These are phyloP conservation scores for Phlogophora meticulosa DNA, from an alignment of 2,888 invertebrate species.

Conservation along the genomic window DNA sequence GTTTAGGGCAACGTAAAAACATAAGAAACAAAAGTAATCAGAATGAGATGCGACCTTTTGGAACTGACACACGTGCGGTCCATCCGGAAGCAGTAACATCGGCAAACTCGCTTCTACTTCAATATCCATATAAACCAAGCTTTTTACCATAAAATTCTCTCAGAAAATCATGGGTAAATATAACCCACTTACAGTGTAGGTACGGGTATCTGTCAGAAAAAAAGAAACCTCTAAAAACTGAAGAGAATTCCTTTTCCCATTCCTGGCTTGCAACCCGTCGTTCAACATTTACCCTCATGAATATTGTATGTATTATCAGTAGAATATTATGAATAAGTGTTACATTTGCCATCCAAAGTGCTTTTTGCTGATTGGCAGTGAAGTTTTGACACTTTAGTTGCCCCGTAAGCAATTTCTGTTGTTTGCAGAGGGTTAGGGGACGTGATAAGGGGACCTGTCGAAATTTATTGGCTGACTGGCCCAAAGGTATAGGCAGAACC, in stretches of 20 bases:
- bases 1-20: too few species aligned
- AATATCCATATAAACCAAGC: background rate
- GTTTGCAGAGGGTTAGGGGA: background rate
- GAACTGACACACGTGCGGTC: too few species aligned
- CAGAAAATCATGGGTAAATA: constrained; percentile 37
- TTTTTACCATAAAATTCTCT: constrained; percentile 5
- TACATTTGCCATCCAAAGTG: constrained; percentile 24
- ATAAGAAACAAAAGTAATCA: too few species aligned
- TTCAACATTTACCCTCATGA: constrained; percentile 53
- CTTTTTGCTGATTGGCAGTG: constrained; percentile 25
- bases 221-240: constrained; percentile 15
- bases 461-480: constrained; percentile 10
- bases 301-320: constrained; percentile 51
- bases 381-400: constrained; percentile 25
- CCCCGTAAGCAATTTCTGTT: constrained; percentile 14
- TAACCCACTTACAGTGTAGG: constrained; percentile 34
- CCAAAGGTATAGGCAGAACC: background rate
- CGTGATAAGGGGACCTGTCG: constrained; percentile 7
- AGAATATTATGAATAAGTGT: constrained; percentile 44
- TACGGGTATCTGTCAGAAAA: constrained; percentile 24
- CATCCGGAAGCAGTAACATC: too few species aligned
- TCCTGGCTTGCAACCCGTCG: constrained; percentile 31
- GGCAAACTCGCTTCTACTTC: too few species aligned
- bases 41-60: too few species aligned
- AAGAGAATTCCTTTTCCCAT: constrained; percentile 24